phyloP scores from a whole-genome alignment of 1,140 invertebrate genomes.

The Trichonephila clavipes region DNA sequence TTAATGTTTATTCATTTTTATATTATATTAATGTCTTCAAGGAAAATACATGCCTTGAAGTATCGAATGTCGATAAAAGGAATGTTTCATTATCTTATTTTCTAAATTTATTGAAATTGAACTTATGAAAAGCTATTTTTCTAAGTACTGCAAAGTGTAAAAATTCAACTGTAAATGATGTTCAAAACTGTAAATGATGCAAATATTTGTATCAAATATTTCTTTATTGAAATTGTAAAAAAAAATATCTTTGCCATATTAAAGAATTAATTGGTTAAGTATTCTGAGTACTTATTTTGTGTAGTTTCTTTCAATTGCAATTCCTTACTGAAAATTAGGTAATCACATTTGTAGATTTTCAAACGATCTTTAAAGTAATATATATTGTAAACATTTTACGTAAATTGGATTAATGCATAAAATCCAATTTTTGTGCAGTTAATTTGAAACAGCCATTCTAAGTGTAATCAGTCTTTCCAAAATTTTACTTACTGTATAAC shows the following conservation, averaged over 20 bases:
- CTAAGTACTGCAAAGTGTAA: constrained; percentile 5
- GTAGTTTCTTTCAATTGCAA: no score
- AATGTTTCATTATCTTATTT: background rate
- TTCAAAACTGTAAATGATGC: background rate
- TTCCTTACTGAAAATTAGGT: no score
- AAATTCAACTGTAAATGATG: constrained; percentile 30
- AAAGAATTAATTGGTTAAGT: constrained; percentile 40
- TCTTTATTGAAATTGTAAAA: constrained; percentile 61
- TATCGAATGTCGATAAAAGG: no score
- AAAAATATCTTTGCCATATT: constrained; percentile 63
- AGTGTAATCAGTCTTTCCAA: no score
- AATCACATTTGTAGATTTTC: no score
- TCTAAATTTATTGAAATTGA: background rate
- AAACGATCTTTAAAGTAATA: no score
- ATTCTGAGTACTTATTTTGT: background rate
- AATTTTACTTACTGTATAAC: no score
- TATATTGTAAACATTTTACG: no score
- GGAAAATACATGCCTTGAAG: no score
- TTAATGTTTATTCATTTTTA: background rate
- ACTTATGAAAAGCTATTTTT: constrained; percentile 45
- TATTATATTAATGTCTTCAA: background rate
- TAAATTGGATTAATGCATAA: no score
- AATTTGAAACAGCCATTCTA: no score
- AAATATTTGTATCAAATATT: constrained; percentile 52
- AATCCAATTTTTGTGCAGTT: no score